phyloP scores from a whole-genome alignment of 2,888 invertebrate genomes.

The Spisula subtruncata region DNA sequence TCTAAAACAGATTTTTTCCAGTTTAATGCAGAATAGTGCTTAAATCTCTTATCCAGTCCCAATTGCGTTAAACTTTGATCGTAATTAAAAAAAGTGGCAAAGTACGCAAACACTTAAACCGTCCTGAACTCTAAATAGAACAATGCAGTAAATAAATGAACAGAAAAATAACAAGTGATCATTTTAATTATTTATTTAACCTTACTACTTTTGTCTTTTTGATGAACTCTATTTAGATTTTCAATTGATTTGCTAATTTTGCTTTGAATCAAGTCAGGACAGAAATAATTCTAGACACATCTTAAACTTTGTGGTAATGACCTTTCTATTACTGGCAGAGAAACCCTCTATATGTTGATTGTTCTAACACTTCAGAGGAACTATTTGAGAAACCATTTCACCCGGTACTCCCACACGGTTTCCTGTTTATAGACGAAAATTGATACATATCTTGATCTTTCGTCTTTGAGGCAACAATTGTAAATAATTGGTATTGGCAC shows the following conservation, averaged over 20 bases:
- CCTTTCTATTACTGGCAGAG: not conserved
- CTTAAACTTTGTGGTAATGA: not conserved
- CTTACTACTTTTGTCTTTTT: not conserved
- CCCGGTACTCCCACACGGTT: not conserved
- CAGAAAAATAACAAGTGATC: no score
- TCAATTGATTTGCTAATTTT: not conserved
- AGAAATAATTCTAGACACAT: not conserved
- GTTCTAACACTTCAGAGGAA: not conserved
- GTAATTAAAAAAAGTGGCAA: no score
- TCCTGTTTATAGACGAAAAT: not conserved
- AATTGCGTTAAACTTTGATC: no score
- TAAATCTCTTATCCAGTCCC: no score
- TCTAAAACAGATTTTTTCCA: no score
- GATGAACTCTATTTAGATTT: not conserved
- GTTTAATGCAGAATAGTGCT: no score
- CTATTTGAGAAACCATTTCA: not conserved
- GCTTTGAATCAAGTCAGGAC: not conserved
- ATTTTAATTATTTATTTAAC: not conserved
- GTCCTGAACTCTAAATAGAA: no score
- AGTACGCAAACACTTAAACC: no score
- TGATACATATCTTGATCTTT: not conserved
- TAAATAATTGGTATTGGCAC: slow-evolving; percentile 2
- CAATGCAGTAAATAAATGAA: no score
- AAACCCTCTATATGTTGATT: not conserved
- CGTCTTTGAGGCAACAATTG: not conserved